Evolutionary conservation across 2,888 invertebrate species (phyloP).

Genomic region (Gryllus longicercus): DNA sequence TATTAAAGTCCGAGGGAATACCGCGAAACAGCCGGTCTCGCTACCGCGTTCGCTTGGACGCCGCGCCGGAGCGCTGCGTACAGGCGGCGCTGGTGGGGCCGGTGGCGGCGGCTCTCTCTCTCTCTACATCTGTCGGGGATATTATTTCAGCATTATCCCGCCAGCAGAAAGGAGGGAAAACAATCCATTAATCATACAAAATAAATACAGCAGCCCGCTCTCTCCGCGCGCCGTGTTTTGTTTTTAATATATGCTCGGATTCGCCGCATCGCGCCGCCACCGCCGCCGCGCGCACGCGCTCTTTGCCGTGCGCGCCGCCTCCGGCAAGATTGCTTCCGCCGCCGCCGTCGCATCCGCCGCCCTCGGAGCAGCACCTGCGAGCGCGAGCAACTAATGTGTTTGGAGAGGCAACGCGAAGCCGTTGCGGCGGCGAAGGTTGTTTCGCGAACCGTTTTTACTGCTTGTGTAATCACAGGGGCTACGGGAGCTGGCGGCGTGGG

Average conservation of each 20-base stretch:
- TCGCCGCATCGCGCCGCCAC: not conserved
- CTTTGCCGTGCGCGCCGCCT: not conserved
- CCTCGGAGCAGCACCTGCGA: not conserved
- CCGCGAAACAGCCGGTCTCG: not conserved
- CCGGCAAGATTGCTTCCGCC: not conserved
- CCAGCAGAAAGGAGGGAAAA: conserved; percentile 1
- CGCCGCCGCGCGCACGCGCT: not conserved
- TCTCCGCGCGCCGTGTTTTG: not conserved
- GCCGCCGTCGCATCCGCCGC: not conserved
- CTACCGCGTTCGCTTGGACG: too few relatives aligned
- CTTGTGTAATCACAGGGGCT: too few relatives aligned
- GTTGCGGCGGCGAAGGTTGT: not conserved
- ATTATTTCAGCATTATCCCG: conserved; percentile 17
- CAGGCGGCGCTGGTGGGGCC: not conserved
- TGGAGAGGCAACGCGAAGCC: not conserved
- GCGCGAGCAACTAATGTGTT: not conserved
- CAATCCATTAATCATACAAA: conserved; percentile 17
- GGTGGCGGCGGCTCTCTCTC: not conserved
- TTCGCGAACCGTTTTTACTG: not conserved
- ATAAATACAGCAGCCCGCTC: not conserved
- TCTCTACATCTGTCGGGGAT: conserved; percentile 4
- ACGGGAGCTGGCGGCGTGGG: not conserved
- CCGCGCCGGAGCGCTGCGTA: not conserved
- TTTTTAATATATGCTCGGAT: conserved; percentile 8
- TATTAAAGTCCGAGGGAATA: not conserved